Conservation (phyloP, 2,888 invertebrate species). For the Mylabris sibirica region DNA sequence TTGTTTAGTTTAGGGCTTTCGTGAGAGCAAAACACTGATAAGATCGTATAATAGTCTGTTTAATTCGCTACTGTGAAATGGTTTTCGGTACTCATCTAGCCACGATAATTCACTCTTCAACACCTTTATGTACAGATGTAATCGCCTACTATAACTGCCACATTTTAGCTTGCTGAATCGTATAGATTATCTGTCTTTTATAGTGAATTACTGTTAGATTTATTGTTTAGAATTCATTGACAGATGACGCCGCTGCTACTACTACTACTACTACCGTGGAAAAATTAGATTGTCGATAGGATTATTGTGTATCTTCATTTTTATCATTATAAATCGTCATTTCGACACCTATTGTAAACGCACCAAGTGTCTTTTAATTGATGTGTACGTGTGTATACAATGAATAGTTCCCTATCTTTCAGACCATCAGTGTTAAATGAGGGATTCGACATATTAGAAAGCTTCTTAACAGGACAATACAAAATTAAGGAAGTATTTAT, state of each 20-base stretch:
- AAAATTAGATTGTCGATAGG: constrained; percentile 45
- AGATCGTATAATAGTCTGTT: constrained; percentile 4
- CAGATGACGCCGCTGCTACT: constrained; percentile 45
- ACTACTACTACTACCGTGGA: constrained; percentile 46
- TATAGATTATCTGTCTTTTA: constrained; percentile 40
- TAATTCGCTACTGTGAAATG: constrained; percentile 12
- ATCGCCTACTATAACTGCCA: constrained; percentile 13
- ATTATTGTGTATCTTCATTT: constrained; percentile 49
- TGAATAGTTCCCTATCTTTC: constrained; percentile 42
- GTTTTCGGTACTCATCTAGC: not conserved
- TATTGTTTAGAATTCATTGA: constrained; percentile 43
- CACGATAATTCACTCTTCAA: constrained; percentile 11
- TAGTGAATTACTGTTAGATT: constrained; percentile 10
- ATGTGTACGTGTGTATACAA: constrained; percentile 46
- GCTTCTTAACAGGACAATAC: constrained; percentile 29
- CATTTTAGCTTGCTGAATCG: constrained; percentile 29
- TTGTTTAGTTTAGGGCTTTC: not conserved
- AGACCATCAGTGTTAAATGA: constrained; percentile 43
- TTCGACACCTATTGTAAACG: constrained; percentile 54
- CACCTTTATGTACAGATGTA: constrained; percentile 18
- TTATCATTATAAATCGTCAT: constrained; percentile 43
- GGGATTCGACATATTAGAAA: constrained; percentile 44
- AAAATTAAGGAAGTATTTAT: constrained; percentile 35
- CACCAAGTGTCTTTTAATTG: constrained; percentile 51
- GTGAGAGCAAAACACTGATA: constrained; percentile 6